These are phyloP conservation scores for Phataginus tricuspis DNA, from an alignment of 2,797 vertebrate species.

Conservation along the genomic window DNA sequence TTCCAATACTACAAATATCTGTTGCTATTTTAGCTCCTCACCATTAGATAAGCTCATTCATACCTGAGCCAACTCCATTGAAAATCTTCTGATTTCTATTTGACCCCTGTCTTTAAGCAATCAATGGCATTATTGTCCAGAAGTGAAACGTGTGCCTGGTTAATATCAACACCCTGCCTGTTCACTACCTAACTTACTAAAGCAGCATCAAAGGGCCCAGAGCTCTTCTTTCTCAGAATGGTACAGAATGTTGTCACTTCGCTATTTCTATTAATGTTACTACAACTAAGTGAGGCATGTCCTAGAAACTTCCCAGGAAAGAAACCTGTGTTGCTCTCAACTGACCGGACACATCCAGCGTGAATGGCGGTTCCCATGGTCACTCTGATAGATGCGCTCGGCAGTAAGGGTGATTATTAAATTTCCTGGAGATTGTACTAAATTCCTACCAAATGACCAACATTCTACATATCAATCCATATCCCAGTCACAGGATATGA, in stretches of 20 bases:
- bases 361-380: not conserved
- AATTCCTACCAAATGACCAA: constrained; percentile 28
- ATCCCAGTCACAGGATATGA: not conserved
- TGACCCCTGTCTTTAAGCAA: not conserved
- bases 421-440: not conserved
- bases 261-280: constrained; percentile 50
- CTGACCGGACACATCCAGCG: constrained; percentile 47
- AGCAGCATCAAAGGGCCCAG: not conserved
- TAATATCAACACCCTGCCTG: not conserved
- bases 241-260: not conserved
- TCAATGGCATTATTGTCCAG: not conserved
- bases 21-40: not conserved
- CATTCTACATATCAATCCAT: not conserved
- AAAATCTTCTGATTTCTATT: not conserved
- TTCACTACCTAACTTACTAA: not conserved
- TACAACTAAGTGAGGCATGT: not conserved
- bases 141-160: not conserved
- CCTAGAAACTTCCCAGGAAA: constrained; percentile 48
- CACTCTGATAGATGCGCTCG: constrained; percentile 26
- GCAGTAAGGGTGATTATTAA: constrained; percentile 20
- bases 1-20: not conserved
- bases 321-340: not conserved
- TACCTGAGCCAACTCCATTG: not conserved
- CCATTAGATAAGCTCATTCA: not conserved
- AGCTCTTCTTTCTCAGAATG: not conserved